Evolutionary conservation across 1,140 invertebrate species (phyloP), one percentile per base, ranked within the genome.

Genomic region (Rhyzopertha dominica): DNA sequence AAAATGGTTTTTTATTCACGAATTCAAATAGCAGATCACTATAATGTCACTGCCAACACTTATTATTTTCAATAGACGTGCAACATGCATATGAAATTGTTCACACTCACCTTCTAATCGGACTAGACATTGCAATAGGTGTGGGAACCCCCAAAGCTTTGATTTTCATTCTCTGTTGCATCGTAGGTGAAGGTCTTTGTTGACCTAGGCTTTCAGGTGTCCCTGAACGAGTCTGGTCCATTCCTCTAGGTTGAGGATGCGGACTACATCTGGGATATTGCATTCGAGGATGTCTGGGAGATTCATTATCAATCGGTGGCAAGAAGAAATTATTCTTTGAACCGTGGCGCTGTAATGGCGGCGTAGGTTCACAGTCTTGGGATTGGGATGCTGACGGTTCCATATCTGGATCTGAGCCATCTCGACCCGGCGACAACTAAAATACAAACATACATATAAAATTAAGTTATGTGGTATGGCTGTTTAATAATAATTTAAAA

Each of bases 311-410:
- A 51, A 77, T 72, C 47, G 82, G 80, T 36, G 82, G 82, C 61
- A 89, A 75, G 74, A 93, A 95, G 70, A 95, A 89, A 72, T 95
- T 95, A 58, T 78, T 91, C 66, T 90, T 86, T 29, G 90, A 94
- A 57, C 89, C 91, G 52, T 92, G 86, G 53, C 89, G 77, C 67
- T 91, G 88, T 43, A 91, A 72, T 10, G 90, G 87, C 18, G 90
- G 90, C 49, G 90, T 92, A 19, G 91, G 89, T 67, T 95, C 91
- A 70, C 90, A 93, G 74, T 95, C 90, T 60, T 91, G 85, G 24
- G 87, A 88, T 67, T 94, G 90, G 22, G 89, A 90, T 20, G 86
- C 87, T 4, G 84, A 86, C 8, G 83, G 82, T 58, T 88, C 85
- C 81, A 88, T 79, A 57, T 88, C 86, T 34, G 83, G 81, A 53